A percentile compares a stretch with the other conserved stretches of the same genome.
phyloP scores from a whole-genome alignment of 2,797 vertebrate species.

The Diglossa cyanea region DNA sequence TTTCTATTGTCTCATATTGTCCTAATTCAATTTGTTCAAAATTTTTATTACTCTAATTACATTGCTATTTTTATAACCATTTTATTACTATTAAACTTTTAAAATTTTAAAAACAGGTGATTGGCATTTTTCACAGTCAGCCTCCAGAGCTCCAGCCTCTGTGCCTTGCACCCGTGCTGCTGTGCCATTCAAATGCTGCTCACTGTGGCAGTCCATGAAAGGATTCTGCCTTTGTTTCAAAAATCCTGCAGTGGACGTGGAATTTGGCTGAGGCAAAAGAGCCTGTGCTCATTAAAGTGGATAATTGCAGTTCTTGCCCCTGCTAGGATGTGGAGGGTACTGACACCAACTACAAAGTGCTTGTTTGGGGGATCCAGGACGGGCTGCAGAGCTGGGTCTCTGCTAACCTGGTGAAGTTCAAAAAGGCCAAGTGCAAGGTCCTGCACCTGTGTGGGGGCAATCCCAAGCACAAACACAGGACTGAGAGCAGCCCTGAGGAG shows the following conservation, averaged over 20 bases:
- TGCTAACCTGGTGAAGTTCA: not conserved
- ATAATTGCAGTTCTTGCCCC: not conserved
- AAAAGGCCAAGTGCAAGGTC: not conserved
- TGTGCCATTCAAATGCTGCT: not conserved
- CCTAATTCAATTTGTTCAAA: not conserved
- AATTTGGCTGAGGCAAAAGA: not conserved
- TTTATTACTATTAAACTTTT: not conserved
- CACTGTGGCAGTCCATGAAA: not conserved
- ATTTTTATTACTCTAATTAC: not conserved
- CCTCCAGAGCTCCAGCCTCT: not conserved
- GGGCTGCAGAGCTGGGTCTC: not conserved
- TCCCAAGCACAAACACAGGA: not conserved
- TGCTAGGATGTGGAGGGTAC: not conserved
- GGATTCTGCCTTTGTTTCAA: not conserved
- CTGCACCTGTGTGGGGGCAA: not conserved
- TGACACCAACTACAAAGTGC: not conserved
- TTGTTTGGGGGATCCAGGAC: rapidly evolving
- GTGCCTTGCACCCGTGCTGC: not conserved
- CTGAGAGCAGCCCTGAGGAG: not conserved
- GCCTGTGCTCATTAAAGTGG: not conserved
- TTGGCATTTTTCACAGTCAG: not conserved
- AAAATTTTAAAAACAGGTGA: not conserved
- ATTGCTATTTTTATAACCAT: not conserved
- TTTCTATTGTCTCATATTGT: not conserved
- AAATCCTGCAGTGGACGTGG: not conserved